Percentiles rank a stretch among this genome's conserved stretches.
phyloP scores from a whole-genome alignment of 2,888 invertebrate genomes.

The Scaeva pyrastri region DNA sequence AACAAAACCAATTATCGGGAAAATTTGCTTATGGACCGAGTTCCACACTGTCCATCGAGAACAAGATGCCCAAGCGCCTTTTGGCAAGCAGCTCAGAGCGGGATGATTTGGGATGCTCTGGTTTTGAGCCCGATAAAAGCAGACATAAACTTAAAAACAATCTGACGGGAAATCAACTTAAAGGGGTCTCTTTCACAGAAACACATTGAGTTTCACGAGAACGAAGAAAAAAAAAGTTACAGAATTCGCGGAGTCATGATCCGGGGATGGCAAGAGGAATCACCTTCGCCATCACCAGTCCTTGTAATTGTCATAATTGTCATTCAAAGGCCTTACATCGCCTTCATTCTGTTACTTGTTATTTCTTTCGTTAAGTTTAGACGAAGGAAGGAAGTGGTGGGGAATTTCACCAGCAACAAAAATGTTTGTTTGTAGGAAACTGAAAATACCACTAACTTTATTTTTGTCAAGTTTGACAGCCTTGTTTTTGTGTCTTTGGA shows the following conservation, averaged over 20 bases:
- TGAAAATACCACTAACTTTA: too few relatives aligned
- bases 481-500: too few relatives aligned
- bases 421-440: neutral
- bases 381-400: neutral
- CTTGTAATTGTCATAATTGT: slow-evolving; percentile 74
- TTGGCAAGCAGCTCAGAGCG: slow-evolving; percentile 54
- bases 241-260: slow-evolving; percentile 4
- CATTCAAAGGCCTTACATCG: slow-evolving; percentile 61
- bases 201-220: slow-evolving; percentile 21
- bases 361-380: slow-evolving; percentile 35
- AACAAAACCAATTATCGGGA: slow-evolving; percentile 67
- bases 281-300: slow-evolving; percentile 35
- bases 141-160: slow-evolving; percentile 62
- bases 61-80: slow-evolving; percentile 77
- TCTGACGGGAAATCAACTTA: slow-evolving; percentile 71
- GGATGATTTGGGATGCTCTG: slow-evolving; percentile 77
- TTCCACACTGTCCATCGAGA: slow-evolving; percentile 6
- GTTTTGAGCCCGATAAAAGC: slow-evolving; percentile 63
- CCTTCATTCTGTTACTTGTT: slow-evolving; percentile 48
- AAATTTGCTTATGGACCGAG: slow-evolving; percentile 40
- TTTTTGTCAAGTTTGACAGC: too few relatives aligned
- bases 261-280: neutral
- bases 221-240: slow-evolving; percentile 30
- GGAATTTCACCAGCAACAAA: slow-evolving; percentile 45
- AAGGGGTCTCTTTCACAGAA: slow-evolving; percentile 38